Conservation (phyloP, 1,140 invertebrate genomes). For the Drosophila kurseongensis region DNA sequence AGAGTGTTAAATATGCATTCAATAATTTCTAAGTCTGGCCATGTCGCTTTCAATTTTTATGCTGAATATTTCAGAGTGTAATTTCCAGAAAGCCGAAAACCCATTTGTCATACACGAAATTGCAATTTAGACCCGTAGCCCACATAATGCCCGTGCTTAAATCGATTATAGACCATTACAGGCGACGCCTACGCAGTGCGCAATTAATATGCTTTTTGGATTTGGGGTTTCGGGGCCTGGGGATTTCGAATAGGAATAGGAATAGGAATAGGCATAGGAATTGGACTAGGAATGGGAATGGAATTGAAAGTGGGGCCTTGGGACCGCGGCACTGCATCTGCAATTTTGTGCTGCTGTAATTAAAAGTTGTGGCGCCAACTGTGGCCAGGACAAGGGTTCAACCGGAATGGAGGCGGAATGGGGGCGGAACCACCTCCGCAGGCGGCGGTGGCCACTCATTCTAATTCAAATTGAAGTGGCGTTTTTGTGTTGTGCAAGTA, state of each 20-base stretch:
- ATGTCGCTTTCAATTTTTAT: no score
- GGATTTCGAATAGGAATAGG: conserved; percentile 12
- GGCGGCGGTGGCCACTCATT: conserved; percentile 55
- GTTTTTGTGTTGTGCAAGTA: conserved; percentile 82
- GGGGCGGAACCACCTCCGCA: not conserved
- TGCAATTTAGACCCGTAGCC: conserved; percentile 55
- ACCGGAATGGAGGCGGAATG: conserved; percentile 7
- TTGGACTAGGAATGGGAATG: conserved; percentile 7
- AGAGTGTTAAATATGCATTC: no score
- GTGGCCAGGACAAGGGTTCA: conserved; percentile 53
- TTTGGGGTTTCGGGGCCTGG: conserved; percentile 11
- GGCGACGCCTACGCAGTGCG: conserved; percentile 58
- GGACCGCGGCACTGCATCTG: conserved; percentile 46
- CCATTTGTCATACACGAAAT: conserved; percentile 66
- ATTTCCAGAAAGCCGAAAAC: conserved; percentile 22
- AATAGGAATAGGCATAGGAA: conserved; percentile 10
- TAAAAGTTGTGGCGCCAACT: conserved; percentile 80
- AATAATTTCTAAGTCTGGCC: no score
- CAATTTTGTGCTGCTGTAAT: conserved; percentile 77
- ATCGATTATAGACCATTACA: conserved; percentile 78
- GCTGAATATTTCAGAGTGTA: conserved; percentile 7
- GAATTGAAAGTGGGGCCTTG: conserved; percentile 32
- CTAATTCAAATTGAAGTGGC: conserved; percentile 80
- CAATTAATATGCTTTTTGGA: conserved; percentile 72
- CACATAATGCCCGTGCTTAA: conserved; percentile 69